Evolutionary conservation across 1,140 invertebrate genomes (phyloP).

Genomic region (Oncopodura yosiiana): DNA sequence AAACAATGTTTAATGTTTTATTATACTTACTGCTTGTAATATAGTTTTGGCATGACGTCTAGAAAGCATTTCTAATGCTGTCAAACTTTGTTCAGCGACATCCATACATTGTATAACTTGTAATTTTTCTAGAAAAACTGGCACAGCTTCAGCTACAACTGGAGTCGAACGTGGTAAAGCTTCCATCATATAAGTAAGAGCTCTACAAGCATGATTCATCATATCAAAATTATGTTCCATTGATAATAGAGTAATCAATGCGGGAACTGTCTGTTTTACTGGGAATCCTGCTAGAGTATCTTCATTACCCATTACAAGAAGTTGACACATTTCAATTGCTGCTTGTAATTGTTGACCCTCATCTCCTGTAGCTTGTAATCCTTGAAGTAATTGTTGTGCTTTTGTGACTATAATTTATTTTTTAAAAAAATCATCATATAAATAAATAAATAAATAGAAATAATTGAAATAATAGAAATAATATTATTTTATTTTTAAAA

Average conservation of each 20-base stretch:
- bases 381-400: conserved; percentile 85
- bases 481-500: too few species aligned
- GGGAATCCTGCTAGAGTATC: conserved; percentile 96
- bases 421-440: neutral
- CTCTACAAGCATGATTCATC: conserved; percentile 98
- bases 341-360: conserved; percentile 95
- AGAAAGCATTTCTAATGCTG: conserved; percentile 92
- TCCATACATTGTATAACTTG: conserved; percentile 99
- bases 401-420: conserved; percentile 59
- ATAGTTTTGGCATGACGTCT: conserved; percentile 93
- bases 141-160: conserved; percentile 92
- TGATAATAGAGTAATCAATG: conserved; percentile 72
- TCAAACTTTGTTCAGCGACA: conserved; percentile 92
- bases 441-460: too few species aligned
- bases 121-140: conserved; percentile 87
- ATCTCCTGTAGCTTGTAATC: conserved; percentile 84
- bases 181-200: conserved; percentile 98
- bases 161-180: conserved; percentile 90
- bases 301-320: conserved; percentile 98
- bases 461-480: too few species aligned
- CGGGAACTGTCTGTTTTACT: conserved; percentile 93
- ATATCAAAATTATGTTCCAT: conserved; percentile 99
- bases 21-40: conserved; percentile 67
- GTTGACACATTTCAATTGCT: conserved; percentile 97
- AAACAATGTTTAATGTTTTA: conserved; percentile 7